These are phyloP conservation scores for Ceratoteleas bidentatus DNA, from an alignment of 1,140 invertebrate genomes.

Conservation along the genomic window DNA sequence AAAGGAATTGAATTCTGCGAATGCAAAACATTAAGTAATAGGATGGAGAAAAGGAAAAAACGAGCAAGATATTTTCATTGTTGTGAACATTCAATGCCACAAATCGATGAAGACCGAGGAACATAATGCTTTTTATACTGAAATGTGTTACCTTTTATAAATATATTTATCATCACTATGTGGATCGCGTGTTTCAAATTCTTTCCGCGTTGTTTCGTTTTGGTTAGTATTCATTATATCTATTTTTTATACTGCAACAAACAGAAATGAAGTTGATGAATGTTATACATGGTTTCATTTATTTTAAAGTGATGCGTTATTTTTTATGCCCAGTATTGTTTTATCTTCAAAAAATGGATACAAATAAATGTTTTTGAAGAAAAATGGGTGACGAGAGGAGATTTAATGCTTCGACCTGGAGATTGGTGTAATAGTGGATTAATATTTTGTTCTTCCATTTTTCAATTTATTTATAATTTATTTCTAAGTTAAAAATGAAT, in stretches of 20 bases:
- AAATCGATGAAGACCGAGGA: not conserved
- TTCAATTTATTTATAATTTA: no score
- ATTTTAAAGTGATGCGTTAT: slow-evolving; percentile 39
- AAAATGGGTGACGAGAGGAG: slow-evolving; percentile 5
- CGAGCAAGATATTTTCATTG: slow-evolving; percentile 73
- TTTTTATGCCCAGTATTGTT: slow-evolving; percentile 40
- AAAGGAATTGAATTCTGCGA: no score
- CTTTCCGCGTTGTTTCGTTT: slow-evolving; percentile 17
- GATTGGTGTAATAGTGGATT: not conserved
- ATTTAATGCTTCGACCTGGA: not conserved
- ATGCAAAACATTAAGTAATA: no score
- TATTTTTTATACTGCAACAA: slow-evolving; percentile 34
- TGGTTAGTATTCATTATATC: slow-evolving; percentile 1
- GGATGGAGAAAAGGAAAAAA: slow-evolving; percentile 56
- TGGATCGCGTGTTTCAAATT: slow-evolving; percentile 19
- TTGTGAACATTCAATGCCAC: slow-evolving; percentile 74
- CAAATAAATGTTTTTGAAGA: slow-evolving; percentile 33
- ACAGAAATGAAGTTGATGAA: slow-evolving; percentile 1
- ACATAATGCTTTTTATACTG: slow-evolving; percentile 27
- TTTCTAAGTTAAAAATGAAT: no score
- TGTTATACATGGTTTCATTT: slow-evolving; percentile 31
- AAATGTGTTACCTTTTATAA: slow-evolving; percentile 19
- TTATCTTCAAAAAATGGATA: slow-evolving; percentile 12
- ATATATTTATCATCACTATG: slow-evolving; percentile 22
- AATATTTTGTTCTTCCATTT: no score